A percentile compares a stretch with the other conserved stretches of the same genome.
These are phyloP conservation scores for Ariopsis seemanni DNA, from an alignment of 2,113 vertebrate species.

Conservation along the genomic window DNA sequence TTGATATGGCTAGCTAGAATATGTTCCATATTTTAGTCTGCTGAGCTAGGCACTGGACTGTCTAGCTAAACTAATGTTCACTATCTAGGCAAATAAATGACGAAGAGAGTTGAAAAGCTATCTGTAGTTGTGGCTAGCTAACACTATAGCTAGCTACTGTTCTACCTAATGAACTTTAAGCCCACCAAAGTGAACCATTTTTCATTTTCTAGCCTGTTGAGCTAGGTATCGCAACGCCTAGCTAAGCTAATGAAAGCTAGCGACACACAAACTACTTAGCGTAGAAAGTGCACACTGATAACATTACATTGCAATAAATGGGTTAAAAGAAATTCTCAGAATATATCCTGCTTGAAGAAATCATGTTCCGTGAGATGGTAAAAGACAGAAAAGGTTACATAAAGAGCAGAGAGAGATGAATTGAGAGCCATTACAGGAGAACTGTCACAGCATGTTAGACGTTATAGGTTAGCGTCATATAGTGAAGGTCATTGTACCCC, in stretches of 20 bases:
- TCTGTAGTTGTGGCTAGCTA: background rate
- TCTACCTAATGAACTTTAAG: background rate
- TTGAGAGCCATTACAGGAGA: slow-evolving; percentile 18
- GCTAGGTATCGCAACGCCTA: background rate
- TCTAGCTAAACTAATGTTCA: background rate
- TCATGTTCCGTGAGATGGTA: background rate
- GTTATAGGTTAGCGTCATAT: slow-evolving; percentile 31
- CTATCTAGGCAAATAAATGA: background rate
- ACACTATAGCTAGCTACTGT: background rate
- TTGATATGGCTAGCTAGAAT: background rate
- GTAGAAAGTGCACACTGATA: background rate
- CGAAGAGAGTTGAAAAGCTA: background rate
- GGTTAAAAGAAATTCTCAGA: background rate
- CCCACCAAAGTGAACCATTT: background rate
- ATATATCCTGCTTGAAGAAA: background rate
- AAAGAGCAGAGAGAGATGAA: slow-evolving; percentile 21
- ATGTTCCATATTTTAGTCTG: background rate
- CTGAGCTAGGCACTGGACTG: background rate
- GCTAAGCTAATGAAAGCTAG: background rate
- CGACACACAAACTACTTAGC: background rate
- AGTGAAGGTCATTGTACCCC: slow-evolving; percentile 7
- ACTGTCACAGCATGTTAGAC: slow-evolving; percentile 17
- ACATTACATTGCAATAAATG: background rate
- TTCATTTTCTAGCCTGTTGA: background rate
- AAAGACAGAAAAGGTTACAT: background rate